Percentiles rank a stretch among this genome's conserved stretches.
phyloP scores from a whole-genome alignment of 2,113 vertebrate genomes.

The Spilogale gracilis region DNA sequence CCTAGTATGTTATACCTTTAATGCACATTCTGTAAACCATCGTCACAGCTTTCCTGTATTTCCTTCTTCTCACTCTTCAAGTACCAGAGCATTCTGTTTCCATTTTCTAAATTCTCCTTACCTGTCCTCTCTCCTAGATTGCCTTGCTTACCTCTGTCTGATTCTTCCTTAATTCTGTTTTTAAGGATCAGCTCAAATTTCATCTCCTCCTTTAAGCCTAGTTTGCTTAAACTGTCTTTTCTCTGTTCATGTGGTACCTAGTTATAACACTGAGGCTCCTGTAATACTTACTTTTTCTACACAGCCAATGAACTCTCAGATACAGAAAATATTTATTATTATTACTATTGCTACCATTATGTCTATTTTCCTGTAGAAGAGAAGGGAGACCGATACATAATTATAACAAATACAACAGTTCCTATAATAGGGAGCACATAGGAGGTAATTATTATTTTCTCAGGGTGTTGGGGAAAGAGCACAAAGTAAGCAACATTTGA shows the following conservation, averaged over 20 bases:
- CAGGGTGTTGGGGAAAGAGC: neutral
- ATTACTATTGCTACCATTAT: neutral
- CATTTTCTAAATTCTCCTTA: neutral
- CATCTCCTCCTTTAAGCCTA: neutral
- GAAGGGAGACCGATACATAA: constrained; percentile 23
- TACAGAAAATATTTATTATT: neutral
- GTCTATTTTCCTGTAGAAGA: constrained; percentile 30
- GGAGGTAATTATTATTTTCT: constrained; percentile 8
- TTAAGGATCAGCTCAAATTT: constrained; percentile 43
- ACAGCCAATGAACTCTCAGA: neutral
- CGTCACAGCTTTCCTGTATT: neutral
- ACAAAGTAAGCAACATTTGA: constrained; percentile 26
- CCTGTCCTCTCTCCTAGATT: neutral
- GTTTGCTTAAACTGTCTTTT: constrained; percentile 6
- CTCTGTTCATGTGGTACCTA: constrained; percentile 32
- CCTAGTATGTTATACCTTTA: neutral
- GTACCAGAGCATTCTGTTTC: neutral
- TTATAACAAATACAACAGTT: constrained; percentile 24
- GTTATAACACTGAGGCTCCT: neutral
- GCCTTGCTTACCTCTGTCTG: neutral
- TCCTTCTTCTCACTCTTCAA: neutral
- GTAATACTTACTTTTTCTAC: neutral
- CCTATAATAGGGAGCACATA: neutral
- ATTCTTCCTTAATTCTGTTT: constrained; percentile 12
- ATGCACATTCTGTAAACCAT: neutral